Evolutionary conservation across 2,888 invertebrate genomes (phyloP).

Genomic region (Scrobipalpa atriplicella): DNA sequence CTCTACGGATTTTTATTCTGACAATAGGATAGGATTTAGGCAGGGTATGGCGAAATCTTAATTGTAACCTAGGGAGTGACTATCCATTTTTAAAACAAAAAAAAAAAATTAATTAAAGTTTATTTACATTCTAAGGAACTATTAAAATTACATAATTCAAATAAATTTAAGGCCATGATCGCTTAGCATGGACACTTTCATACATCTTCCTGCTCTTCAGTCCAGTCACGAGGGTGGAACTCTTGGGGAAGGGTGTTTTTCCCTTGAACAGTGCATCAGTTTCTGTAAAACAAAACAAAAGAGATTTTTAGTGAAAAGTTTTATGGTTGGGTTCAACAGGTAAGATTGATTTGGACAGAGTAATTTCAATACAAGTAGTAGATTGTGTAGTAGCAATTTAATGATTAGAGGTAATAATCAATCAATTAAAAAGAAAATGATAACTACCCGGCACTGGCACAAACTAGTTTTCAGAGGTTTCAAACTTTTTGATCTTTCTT

Average conservation of each 20-base stretch:
- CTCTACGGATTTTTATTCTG: too few relatives aligned
- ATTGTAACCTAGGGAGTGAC: too few relatives aligned
- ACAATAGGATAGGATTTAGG: too few relatives aligned
- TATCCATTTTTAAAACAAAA: background rate
- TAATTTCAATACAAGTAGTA: too few relatives aligned
- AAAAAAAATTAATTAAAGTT: background rate
- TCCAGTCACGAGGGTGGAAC: conserved; percentile 92
- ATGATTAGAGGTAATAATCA: too few relatives aligned
- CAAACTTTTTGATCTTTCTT: background rate
- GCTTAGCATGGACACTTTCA: conserved; percentile 85
- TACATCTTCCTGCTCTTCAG: conserved; percentile 92
- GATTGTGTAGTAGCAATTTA: too few relatives aligned
- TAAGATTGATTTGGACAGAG: too few relatives aligned
- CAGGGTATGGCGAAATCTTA: too few relatives aligned
- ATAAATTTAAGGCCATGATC: conserved; percentile 80
- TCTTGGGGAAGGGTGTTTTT: conserved; percentile 91
- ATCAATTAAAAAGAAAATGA: too few relatives aligned
- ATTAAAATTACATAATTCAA: background rate
- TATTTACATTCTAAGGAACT: background rate
- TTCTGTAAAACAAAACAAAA: conserved; percentile 55
- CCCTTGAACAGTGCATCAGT: conserved; percentile 83
- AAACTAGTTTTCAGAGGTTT: too few relatives aligned
- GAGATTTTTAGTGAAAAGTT: background rate
- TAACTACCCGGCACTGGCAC: too few relatives aligned
- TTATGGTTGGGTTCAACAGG: background rate